phyloP scores from a whole-genome alignment of 2,797 vertebrate species.

The Platyrinchus mystaceus region DNA sequence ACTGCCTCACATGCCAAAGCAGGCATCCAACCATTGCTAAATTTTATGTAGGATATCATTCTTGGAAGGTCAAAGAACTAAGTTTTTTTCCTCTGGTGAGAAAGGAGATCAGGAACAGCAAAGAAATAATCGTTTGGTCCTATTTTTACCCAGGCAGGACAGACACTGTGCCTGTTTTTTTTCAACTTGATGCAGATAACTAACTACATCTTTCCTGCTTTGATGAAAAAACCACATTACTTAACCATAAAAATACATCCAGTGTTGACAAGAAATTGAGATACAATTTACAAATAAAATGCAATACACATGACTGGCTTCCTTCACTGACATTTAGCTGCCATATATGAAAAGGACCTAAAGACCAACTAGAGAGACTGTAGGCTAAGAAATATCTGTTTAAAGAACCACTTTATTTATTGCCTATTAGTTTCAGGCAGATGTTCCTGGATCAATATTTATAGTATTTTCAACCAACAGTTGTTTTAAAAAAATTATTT shows the following conservation, averaged over 20 bases:
- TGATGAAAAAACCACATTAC: not conserved
- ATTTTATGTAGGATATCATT: not conserved
- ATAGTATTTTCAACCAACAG: not conserved
- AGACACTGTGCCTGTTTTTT: not conserved
- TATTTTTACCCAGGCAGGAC: not conserved
- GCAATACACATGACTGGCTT: not conserved
- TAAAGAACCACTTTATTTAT: not conserved
- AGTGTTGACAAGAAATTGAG: constrained; percentile 5
- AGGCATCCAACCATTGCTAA: not conserved
- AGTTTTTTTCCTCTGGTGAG: not conserved
- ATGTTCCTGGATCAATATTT: not conserved
- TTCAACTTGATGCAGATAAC: not conserved
- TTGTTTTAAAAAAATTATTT: constrained; percentile 16
- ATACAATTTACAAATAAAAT: constrained; percentile 26
- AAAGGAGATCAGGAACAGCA: not conserved
- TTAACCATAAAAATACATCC: not conserved
- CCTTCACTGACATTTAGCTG: not conserved
- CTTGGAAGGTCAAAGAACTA: not conserved
- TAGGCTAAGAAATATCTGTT: not conserved
- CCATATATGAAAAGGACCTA: not conserved
- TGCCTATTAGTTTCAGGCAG: constrained; percentile 10
- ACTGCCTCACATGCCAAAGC: not conserved
- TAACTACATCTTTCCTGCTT: not conserved
- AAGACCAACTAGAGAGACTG: not conserved
- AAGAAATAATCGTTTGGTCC: not conserved